Percentiles rank a stretch among this genome's conserved stretches.
Conservation (phyloP, 1,140 invertebrate genomes). For the Neodiprion lecontei region DNA sequence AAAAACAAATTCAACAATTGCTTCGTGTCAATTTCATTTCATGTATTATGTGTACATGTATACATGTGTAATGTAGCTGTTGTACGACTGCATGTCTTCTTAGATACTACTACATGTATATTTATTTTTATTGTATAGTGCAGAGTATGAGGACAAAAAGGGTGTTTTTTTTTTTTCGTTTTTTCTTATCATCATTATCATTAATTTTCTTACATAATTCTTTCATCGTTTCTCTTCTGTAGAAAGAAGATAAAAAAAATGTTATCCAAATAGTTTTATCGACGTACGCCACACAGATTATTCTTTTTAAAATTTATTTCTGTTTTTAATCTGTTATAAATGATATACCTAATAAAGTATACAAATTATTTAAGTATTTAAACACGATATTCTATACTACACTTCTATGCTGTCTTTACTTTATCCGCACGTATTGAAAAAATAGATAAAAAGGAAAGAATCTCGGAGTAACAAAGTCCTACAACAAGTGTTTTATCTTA, state of each 20-base stretch:
- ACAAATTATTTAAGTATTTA: conserved; percentile 3
- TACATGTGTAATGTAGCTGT: too few relatives aligned
- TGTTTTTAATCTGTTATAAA: neutral
- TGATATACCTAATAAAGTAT: neutral
- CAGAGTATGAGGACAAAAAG: neutral
- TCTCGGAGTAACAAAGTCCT: too few relatives aligned
- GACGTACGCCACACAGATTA: neutral
- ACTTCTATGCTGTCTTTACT: too few relatives aligned
- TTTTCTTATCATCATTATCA: neutral
- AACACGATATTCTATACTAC: neutral
- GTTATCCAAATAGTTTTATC: neutral
- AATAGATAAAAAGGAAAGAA: too few relatives aligned
- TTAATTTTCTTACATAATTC: neutral
- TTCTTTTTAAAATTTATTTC: neutral
- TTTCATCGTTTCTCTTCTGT: neutral
- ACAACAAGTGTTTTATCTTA: too few relatives aligned
- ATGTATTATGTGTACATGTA: too few relatives aligned
- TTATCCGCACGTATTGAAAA: too few relatives aligned
- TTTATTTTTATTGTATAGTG: neutral
- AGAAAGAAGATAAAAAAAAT: neutral
- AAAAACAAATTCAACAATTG: neutral
- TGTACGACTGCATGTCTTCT: too few relatives aligned
- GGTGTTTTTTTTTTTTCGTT: too few relatives aligned
- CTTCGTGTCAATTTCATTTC: too few relatives aligned
- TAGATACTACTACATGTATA: too few relatives aligned